Base-by-base conservation (phyloP, 23 tunicate genomes). In the Trididemnum clinides region DNA sequence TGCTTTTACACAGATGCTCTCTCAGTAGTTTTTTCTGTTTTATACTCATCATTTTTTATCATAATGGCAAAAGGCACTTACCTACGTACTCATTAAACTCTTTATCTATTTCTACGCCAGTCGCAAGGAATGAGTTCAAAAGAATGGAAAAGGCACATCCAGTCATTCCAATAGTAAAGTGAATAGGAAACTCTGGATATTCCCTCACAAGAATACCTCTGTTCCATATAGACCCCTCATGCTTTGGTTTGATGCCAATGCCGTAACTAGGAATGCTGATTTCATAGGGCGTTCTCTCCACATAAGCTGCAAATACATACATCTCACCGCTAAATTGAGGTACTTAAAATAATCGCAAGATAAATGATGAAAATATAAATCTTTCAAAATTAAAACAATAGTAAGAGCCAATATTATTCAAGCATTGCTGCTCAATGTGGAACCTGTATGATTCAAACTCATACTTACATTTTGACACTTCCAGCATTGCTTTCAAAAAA, bases 211-310 rank as follows among this genome's bases (percentile, higher is more conserved):
- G 29, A 30, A 87, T 23, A 36, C 97, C 97, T 10, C 39, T 57
- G 51, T 87, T 88, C 75, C 86, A 92, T 12, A 64, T 71, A 20
- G 92, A 88, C 50, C 90, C 90, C n/a, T 81, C 81, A 28, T 50
- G 27, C 19, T 71, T 35, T 28, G 88, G 80, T 22, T 38, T 57
- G 3, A 92, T 0, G 34, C 86, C 80, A 34, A 92, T 92, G 20
- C 91, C 97, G 73, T 74, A 92, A n/a, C 57, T 51, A 0, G 97
- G 97, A 37, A 92, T 28, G 57, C 72, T 49, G 57, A 87, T 59
- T 57, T 92, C 97, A 51, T 75, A 78, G 0, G 97, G 97, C n/a
- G 91, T 32, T 6, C 74, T 39, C 32, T 92, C 86, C 80, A 90
- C 74, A 33, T 77, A 77, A 66, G 91, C 97, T 92, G 77, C 23